These are phyloP conservation scores for Cervus canadensis DNA, from an alignment of 2,113 vertebrate species.

Conservation along the genomic window DNA sequence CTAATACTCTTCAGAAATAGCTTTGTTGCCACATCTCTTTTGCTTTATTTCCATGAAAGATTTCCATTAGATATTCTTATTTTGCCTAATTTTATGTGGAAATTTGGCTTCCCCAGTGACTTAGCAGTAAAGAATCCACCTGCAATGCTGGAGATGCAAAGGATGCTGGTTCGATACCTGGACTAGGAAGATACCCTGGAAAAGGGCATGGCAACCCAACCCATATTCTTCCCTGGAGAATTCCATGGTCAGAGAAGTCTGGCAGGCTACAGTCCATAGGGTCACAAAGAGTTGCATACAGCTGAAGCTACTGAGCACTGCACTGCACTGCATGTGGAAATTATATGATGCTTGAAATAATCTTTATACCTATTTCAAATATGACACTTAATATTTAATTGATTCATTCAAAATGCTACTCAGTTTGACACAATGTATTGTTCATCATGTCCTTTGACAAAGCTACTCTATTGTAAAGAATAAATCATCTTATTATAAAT, in stretches of 20 bases:
- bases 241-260: neutral
- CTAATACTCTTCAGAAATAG: neutral
- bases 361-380: neutral
- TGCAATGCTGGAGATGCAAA: neutral
- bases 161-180: rapidly evolving
- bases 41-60: neutral
- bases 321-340: neutral
- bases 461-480: neutral
- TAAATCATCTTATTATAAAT: neutral
- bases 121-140: neutral
- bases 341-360: neutral
- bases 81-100: neutral
- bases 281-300: neutral
- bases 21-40: neutral
- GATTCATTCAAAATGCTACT: neutral
- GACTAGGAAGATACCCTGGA: neutral
- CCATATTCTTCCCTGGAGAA: neutral
- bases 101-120: neutral
- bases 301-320: neutral
- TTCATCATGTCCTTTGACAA: neutral
- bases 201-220: neutral
- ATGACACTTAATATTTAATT: neutral
- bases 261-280: neutral
- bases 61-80: neutral
- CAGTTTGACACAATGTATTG: neutral